These are phyloP conservation scores for Capromys pilorides DNA, from an alignment of 2,797 vertebrate genomes.

Conservation along the genomic window DNA sequence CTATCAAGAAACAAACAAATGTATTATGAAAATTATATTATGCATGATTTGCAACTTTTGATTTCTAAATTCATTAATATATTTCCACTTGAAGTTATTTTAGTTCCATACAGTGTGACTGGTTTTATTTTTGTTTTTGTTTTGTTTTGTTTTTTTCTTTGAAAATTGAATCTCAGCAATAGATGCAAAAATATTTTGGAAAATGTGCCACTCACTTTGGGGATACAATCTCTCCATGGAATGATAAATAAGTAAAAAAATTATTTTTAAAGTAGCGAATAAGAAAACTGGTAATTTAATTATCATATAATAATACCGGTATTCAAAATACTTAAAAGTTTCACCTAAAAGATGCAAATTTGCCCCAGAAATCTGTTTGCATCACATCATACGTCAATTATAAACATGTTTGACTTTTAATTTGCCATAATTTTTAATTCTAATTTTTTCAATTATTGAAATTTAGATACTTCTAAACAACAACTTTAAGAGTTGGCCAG, in stretches of 20 bases:
- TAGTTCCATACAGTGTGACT: neutral
- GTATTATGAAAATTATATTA: neutral
- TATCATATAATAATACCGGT: neutral
- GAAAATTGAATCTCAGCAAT: neutral
- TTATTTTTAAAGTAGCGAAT: neutral
- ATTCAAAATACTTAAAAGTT: neutral
- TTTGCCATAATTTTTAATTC: neutral
- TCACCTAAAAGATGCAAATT: neutral
- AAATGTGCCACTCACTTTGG: neutral
- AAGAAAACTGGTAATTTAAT: neutral
- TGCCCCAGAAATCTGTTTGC: neutral
- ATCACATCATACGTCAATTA: neutral
- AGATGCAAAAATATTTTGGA: neutral
- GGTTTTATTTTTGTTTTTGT: neutral
- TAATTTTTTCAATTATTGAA: neutral
- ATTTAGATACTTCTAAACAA: neutral
- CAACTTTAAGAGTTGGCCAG: neutral
- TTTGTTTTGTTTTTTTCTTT: neutral
- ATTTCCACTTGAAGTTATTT: neutral
- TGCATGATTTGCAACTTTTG: neutral
- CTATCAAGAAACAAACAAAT: neutral
- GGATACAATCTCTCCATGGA: neutral
- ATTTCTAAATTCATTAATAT: neutral
- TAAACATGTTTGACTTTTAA: neutral
- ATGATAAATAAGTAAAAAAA: neutral